phyloP scores from a whole-genome alignment of 2,113 vertebrate genomes.

The Silurus meridionalis region DNA sequence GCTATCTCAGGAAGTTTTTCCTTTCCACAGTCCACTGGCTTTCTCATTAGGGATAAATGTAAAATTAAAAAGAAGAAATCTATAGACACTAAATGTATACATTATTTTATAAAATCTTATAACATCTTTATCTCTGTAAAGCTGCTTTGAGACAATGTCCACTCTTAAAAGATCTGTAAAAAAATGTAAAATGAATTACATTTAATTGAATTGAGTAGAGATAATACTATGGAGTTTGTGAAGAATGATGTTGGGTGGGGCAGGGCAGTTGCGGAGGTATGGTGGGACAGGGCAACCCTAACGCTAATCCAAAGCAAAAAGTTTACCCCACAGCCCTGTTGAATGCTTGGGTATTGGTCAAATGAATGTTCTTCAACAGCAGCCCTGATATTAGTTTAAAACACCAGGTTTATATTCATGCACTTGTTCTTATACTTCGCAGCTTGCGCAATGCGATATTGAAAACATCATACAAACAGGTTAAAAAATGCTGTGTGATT shows the following conservation, averaged over 20 bases:
- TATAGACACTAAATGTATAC: no score
- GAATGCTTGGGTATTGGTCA: not conserved
- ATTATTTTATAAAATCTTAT: no score
- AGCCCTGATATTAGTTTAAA: not conserved
- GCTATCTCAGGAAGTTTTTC: no score
- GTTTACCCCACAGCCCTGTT: not conserved
- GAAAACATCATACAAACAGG: not conserved
- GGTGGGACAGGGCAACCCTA: not conserved
- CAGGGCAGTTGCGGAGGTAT: not conserved
- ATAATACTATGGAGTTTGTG: not conserved
- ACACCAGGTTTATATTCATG: not conserved
- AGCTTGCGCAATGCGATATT: not conserved
- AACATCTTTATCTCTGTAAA: no score
- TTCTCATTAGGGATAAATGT: no score
- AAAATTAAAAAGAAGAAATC: no score
- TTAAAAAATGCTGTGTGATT: not conserved
- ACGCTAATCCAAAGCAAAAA: not conserved
- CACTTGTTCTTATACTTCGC: not conserved
- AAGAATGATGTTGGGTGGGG: not conserved
- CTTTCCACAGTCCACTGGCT: no score
- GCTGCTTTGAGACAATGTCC: no score
- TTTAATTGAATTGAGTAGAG: no score
- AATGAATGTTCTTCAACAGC: not conserved
- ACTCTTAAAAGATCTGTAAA: no score
- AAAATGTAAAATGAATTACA: no score